Evolutionary conservation across 23 tunicate species (phyloP), one percentile per base, ranked within the genome.

Genomic region (Corella eumyota): DNA sequence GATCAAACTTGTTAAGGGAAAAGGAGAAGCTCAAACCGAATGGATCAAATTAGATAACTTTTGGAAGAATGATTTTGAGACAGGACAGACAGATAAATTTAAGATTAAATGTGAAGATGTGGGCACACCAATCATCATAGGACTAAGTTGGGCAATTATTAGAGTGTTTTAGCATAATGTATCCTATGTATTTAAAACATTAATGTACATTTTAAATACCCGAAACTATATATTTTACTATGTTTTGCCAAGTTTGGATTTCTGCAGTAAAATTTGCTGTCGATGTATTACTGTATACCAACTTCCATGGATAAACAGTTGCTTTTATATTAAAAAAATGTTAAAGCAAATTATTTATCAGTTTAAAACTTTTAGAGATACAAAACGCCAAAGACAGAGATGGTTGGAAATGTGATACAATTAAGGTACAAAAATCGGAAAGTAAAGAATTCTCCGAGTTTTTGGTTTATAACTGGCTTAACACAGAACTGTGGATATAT

Each of bases 41-140:
- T 66, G 74, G 72, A 25, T 62, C 9, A 24, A 25, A 19, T 62
- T 81, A 35, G 82, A 82, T 59, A 60, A 82, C 32, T 75, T 63
- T 29, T 70, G 60, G 73, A 25, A 76, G 11, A 59, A 82, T 61
- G 92, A 82, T 52, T 82, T 82, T 32, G 92, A 82, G 34, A 6
- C 32, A 31, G 92, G 92, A 33, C 44, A 54, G 45, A 62, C 66
- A 11, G 92, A 82, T 46, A 52, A 37, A 6, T 82, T 82, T 49
- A 61, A 60, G 3, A 48, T 67, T 6, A 28, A 36, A 28, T 76
- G 50, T 1, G 28, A 30, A 21, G 75, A 82, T 29, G 74, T 81
- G 22, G 80, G 80, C 34, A 5, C 59, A 6, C 72, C 74, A 0
- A 34, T 47, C 5, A 34, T 64, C n/a, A 74, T 66, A 22, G 36